Conservation (phyloP, 1,140 invertebrate species). For the Cotesia chilonis region DNA sequence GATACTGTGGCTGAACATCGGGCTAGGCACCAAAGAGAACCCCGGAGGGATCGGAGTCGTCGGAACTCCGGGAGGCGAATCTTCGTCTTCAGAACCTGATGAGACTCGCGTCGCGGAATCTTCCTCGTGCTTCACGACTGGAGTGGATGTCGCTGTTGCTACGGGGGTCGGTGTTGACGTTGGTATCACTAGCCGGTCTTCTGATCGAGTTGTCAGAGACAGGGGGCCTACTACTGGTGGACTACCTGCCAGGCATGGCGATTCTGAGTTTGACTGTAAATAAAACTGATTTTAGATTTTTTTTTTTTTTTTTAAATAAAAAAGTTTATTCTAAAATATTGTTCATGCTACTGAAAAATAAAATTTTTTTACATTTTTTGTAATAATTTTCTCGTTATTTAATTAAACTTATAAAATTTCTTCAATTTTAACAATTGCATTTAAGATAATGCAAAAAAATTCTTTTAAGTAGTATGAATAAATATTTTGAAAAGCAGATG, state of each 20-base stretch:
- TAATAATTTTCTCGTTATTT: too few relatives aligned
- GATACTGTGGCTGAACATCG: constrained; percentile 85
- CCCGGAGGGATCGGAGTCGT: constrained; percentile 68
- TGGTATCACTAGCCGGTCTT: constrained; percentile 52
- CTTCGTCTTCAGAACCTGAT: constrained; percentile 63
- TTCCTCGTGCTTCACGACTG: constrained; percentile 62
- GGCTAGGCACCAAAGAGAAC: constrained; percentile 83
- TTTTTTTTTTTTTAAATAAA: too few relatives aligned
- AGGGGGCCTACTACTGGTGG: constrained; percentile 70
- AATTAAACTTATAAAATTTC: too few relatives aligned
- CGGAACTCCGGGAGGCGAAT: constrained; percentile 50
- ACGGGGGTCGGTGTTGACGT: constrained; percentile 44
- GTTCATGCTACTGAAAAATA: neutral
- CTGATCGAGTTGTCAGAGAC: constrained; percentile 70
- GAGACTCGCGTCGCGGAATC: constrained; percentile 52
- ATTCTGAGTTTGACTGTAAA: constrained; percentile 58
- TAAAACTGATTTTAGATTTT: constrained; percentile 9
- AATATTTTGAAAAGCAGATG: too few relatives aligned
- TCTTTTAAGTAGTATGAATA: too few relatives aligned
- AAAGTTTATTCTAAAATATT: too few relatives aligned
- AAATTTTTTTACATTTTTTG: too few relatives aligned
- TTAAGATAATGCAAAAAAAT: too few relatives aligned
- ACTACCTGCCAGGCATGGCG: constrained; percentile 68
- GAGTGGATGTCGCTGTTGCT: constrained; percentile 53
- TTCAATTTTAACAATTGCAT: too few relatives aligned